Conservation (phyloP, 1,140 invertebrate genomes). For the Euglossa dilemma region DNA sequence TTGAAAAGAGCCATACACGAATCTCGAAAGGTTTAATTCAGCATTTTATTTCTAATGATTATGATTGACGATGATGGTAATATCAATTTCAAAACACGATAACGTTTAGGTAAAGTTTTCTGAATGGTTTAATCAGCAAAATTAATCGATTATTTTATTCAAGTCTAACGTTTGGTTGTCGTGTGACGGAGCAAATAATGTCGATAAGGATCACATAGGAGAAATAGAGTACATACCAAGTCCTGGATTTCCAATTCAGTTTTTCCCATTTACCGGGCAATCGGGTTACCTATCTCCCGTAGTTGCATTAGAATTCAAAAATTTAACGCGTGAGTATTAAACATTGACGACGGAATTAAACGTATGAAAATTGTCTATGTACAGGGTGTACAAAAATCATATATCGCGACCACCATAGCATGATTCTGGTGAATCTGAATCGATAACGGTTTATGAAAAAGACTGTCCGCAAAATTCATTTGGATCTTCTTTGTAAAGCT, state of each 20-base stretch:
- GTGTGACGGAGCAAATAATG: slow-evolving; percentile 89
- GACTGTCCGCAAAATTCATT: too few species aligned
- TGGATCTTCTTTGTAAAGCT: too few species aligned
- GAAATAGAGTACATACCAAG: slow-evolving; percentile 86
- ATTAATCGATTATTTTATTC: background rate
- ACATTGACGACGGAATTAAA: background rate
- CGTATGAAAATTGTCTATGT: too few species aligned
- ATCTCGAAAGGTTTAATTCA: slow-evolving; percentile 57
- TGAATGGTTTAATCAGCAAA: too few species aligned
- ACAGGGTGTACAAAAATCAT: too few species aligned
- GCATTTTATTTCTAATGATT: background rate
- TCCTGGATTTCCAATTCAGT: slow-evolving; percentile 89
- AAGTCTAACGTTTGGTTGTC: slow-evolving; percentile 88
- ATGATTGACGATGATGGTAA: background rate
- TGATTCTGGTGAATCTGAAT: too few species aligned
- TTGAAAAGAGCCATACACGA: slow-evolving; percentile 84
- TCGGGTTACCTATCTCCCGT: slow-evolving; percentile 91
- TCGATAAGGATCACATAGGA: slow-evolving; percentile 90
- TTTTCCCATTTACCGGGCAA: slow-evolving; percentile 90
- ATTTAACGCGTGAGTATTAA: slow-evolving; percentile 84
- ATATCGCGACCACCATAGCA: too few species aligned
- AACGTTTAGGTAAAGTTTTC: background rate
- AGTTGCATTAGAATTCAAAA: slow-evolving; percentile 90
- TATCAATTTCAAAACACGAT: background rate
- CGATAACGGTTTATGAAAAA: too few species aligned